Base-by-base conservation (phyloP, 2,113 vertebrate genomes). In the Cricetomys ansorgei region DNA sequence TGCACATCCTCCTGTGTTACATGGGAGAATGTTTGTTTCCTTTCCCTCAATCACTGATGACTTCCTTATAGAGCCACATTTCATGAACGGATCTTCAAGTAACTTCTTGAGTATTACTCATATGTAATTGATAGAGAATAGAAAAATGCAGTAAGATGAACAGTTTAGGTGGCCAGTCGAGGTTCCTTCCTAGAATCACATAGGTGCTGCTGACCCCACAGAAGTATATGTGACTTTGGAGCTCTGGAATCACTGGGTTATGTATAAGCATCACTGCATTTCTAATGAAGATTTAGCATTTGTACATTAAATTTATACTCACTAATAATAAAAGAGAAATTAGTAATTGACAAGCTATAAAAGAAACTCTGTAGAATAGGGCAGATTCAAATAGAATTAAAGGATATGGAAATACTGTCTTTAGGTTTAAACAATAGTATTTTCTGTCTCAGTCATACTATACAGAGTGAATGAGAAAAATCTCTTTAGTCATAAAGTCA, bases 281-380 rank as follows among this genome's bases (percentile, higher is more conserved):
- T 53, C 21, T 2, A 90, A 92, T 77, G 59, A 91, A 94, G 43
- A 62, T 1, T 92, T 62, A 86, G 83, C 65, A 37, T 92, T 40
- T 97, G 29, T 70, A 89, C 17, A 25, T 84, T 89, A 80, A 88
- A 94, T 53, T 83, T 89, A 31, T 62, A 15, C 43, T 95, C 70
- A 84, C 34, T 27, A 95, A 89, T 86, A 94, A 53, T 57, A 96
- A 93, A 40, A 84, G 31, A 88, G 86, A 50, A 83, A 93, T 64
- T 62, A 88, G 53, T 37, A 95, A 37, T 19, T 79, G 64, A 89
- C 4, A 96, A 96, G 27, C 13, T n/a, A 45, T 79, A 89, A 96
- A 43, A 80, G 23, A 64, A 59, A 93, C 86, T 64, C n/a, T 95
- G 11, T 72, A 84, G 67, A 77, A 90, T 0, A 89, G n/a, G 5